Percentiles rank a stretch among this genome's conserved stretches.
These are phyloP conservation scores for Lutjanus erythropterus DNA, from an alignment of 2,113 vertebrate genomes.

Conservation along the genomic window DNA sequence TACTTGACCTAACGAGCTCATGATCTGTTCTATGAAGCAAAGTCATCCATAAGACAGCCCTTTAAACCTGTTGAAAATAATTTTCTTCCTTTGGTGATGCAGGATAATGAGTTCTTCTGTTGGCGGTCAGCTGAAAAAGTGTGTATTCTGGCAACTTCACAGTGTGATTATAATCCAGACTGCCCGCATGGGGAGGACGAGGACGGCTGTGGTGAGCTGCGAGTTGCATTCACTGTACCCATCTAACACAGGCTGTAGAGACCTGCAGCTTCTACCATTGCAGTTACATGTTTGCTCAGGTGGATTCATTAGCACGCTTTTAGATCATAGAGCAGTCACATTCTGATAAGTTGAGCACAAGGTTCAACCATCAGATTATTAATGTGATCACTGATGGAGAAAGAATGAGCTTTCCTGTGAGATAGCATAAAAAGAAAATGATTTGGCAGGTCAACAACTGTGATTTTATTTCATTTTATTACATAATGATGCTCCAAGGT, in stretches of 20 bases:
- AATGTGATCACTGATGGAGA: too few relatives aligned
- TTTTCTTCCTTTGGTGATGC: background rate
- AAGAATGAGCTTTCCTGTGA: too few relatives aligned
- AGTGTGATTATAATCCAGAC: slow-evolving; percentile 76
- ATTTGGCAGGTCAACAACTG: too few relatives aligned
- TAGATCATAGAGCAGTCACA: too few relatives aligned
- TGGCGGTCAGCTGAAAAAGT: slow-evolving; percentile 64
- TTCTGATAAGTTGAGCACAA: too few relatives aligned
- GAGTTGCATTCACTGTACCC: background rate
- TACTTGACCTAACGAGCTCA: background rate
- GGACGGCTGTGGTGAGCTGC: slow-evolving; percentile 72
- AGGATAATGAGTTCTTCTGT: slow-evolving; percentile 81
- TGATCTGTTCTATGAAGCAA: background rate
- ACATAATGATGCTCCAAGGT: too few relatives aligned
- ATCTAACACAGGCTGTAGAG: background rate
- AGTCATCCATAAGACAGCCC: background rate
- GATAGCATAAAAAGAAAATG: too few relatives aligned
- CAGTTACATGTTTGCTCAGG: too few relatives aligned
- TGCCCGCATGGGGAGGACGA: slow-evolving; percentile 76
- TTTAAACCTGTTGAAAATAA: background rate
- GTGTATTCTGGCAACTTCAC: slow-evolving; percentile 63
- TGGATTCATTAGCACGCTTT: too few relatives aligned
- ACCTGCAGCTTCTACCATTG: background rate
- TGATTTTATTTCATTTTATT: too few relatives aligned
- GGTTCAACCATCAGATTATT: too few relatives aligned